Evolutionary conservation across 2,888 invertebrate genomes (phyloP), one percentile per base, ranked within the genome.

Genomic region (Protonemura montana): DNA sequence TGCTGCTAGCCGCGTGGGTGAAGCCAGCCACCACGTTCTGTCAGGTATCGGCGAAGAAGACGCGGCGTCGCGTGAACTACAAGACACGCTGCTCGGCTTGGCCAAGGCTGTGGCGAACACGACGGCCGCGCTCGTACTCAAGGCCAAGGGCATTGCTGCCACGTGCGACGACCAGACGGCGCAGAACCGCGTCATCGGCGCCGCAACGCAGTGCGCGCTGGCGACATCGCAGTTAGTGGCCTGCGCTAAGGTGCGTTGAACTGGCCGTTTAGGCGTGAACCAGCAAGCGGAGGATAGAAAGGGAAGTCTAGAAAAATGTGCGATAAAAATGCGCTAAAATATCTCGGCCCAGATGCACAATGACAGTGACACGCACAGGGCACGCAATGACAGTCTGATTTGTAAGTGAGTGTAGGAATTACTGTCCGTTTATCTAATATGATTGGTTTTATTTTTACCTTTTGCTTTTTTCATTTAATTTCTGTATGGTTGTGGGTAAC

Each of bases 51-150:
- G 97, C 25, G 98, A 92, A 21, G 98, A 98, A 87, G 96, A 96
- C n/a, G 95, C 95, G 21, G 95, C 96, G 88, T 96, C 95, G 91
- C 95, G 96, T 89, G 97, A 97, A 89, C 93, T 97, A 0, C 95
- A 95, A 93, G 99, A 99, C 89, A 96, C 98, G 92, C 94, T 99
- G 0, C 93, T 99, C 29, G 96, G 97, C 0, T 93, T 99, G 89
- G 99, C 99, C 6, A 99, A 99, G 92, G 97, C 97, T 0, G 99
- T 99, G 41, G 99, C 99, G 78, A 99, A 99, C 91, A 98, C 98
- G 0, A 99, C 99, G 0, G 99, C 99, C 0, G 97, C 98, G 0
- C 92, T 99, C 85, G 99, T 99, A 0, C 93, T 99, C 86, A 97
- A 98, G 90, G 99, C 99, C 0, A 99, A 99, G 93, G 97, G 97